phyloP scores from a whole-genome alignment of 35 echinoderm and acorn worm genomes.

The Acanthaster planci region DNA sequence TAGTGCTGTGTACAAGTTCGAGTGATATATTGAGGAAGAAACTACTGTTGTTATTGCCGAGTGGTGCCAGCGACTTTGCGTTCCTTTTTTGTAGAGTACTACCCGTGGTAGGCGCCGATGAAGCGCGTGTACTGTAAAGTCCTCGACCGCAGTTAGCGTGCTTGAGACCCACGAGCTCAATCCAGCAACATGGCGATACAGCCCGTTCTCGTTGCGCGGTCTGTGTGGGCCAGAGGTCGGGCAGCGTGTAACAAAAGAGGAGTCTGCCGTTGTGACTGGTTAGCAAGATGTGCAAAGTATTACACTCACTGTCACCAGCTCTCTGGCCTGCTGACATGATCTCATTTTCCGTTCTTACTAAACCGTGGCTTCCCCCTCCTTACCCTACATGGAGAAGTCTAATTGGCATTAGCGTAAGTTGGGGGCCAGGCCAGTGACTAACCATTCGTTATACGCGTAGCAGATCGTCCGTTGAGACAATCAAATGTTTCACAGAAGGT shows the following conservation, averaged over 20 bases:
- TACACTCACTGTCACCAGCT: neutral
- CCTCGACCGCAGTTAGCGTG: neutral
- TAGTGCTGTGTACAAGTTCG: too few relatives aligned
- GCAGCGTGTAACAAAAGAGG: neutral
- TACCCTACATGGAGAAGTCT: neutral
- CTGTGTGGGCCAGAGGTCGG: neutral
- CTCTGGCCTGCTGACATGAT: neutral
- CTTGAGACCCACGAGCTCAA: neutral
- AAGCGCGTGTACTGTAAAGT: neutral
- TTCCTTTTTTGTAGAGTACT: too few relatives aligned
- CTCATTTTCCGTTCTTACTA: constrained; percentile 23
- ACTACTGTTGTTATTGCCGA: too few relatives aligned
- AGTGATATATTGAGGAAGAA: too few relatives aligned
- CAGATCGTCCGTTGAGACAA: too few relatives aligned
- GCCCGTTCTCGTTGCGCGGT: too few relatives aligned
- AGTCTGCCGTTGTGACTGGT: neutral
- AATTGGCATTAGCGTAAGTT: too few relatives aligned
- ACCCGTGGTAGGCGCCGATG: too few relatives aligned
- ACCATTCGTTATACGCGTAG: too few relatives aligned
- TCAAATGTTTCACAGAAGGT: too few relatives aligned
- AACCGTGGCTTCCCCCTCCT: constrained; percentile 18
- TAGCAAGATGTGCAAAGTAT: neutral
- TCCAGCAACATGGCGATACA: neutral
- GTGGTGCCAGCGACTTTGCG: too few relatives aligned
- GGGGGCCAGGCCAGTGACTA: too few relatives aligned